Evolutionary conservation across 2,113 vertebrate species (phyloP).

Genomic region (Trogon surrucura): DNA sequence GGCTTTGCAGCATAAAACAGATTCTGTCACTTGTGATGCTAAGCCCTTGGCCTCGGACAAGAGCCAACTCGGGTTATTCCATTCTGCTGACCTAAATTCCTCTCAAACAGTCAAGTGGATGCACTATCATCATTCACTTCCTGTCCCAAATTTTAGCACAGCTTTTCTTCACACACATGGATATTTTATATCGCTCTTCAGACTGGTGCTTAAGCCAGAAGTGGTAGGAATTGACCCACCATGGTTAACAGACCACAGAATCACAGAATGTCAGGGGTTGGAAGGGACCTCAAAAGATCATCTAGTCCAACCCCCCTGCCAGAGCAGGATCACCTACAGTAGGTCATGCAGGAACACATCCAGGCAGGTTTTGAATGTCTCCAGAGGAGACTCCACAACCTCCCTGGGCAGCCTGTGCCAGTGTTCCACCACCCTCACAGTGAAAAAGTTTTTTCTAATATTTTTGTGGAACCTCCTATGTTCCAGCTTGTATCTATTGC

Average conservation of each 20-base stretch:
- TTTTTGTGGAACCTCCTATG: no score
- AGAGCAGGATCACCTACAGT: no score
- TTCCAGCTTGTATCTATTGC: no score
- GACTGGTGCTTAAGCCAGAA: not conserved
- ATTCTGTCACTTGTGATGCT: constrained; percentile 37
- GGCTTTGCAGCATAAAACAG: constrained; percentile 36
- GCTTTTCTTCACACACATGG: not conserved
- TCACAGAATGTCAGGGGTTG: no score
- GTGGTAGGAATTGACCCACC: not conserved
- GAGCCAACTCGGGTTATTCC: constrained; percentile 42
- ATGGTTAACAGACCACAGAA: not conserved
- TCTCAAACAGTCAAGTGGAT: constrained; percentile 6
- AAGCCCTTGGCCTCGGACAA: constrained; percentile 10
- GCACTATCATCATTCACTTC: not conserved
- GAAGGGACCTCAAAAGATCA: no score
- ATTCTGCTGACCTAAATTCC: constrained; percentile 64
- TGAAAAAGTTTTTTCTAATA: no score
- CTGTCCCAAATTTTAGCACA: not conserved
- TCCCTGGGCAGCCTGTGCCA: no score
- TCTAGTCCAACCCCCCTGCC: no score
- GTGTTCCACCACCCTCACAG: no score
- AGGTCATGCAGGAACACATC: no score
- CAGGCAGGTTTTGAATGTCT: no score
- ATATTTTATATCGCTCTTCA: rapidly evolving
- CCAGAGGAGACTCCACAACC: no score